A percentile compares a stretch with the other conserved stretches of the same genome.
These are phyloP conservation scores for Hylomyscus alleni DNA, from an alignment of 2,797 vertebrate genomes.

Conservation along the genomic window DNA sequence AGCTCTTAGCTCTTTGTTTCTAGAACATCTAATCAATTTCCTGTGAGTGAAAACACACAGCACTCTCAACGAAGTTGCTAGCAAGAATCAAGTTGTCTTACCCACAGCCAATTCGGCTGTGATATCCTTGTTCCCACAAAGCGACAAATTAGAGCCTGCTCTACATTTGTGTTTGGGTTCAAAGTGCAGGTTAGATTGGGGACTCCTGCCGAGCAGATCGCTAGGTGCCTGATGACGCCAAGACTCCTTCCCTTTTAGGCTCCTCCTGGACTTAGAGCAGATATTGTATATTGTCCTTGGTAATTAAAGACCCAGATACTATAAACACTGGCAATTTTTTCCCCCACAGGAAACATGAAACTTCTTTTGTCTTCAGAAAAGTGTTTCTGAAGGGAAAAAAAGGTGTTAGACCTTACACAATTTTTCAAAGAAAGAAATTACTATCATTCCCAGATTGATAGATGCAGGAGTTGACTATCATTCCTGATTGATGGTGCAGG, in stretches of 20 bases:
- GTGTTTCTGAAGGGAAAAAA: neutral
- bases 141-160: neutral
- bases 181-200: neutral
- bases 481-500: too few species aligned
- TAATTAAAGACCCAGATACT: neutral
- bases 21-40: neutral
- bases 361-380: slow-evolving; percentile 27
- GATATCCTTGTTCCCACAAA: neutral
- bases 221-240: neutral
- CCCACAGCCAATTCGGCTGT: neutral
- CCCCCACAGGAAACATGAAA: slow-evolving; percentile 9
- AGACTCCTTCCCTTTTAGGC: neutral
- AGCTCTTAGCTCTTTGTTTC: neutral
- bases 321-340: neutral
- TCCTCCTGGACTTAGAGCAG: neutral
- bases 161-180: neutral
- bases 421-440: neutral
- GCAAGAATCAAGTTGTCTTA: neutral
- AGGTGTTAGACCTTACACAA: neutral
- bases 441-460: too few species aligned
- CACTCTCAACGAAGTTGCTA: neutral
- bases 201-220: neutral
- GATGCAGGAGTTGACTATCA: too few species aligned
- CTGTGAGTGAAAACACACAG: neutral
- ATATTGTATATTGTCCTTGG: neutral